Evolutionary conservation across 2,888 invertebrate genomes (phyloP).

Genomic region (Macaria notata): DNA sequence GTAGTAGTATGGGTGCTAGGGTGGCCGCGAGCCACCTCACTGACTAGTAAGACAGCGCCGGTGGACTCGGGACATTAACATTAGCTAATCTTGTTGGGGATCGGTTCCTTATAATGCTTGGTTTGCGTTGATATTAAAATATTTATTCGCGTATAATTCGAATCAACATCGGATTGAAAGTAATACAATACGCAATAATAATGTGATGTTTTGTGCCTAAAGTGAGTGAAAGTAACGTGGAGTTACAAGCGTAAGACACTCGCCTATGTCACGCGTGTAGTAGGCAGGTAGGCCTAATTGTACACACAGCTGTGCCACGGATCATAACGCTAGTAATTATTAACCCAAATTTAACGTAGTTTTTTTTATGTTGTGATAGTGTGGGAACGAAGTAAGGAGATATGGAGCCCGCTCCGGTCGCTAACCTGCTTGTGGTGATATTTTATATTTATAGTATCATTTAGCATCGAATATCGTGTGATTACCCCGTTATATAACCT

Average conservation of each 20-base stretch:
- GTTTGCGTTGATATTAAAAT: constrained; percentile 22
- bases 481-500: constrained; percentile 16
- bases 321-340: constrained; percentile 4
- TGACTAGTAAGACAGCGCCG: constrained; percentile 22
- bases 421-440: constrained; percentile 16
- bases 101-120: constrained; percentile 27
- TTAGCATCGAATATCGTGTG: constrained; percentile 24
- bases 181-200: constrained; percentile 6
- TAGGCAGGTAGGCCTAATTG: constrained; percentile 16
- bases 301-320: neutral
- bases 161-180: constrained; percentile 10
- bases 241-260: constrained; percentile 23
- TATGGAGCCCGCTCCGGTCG: constrained; percentile 6
- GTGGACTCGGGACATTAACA: constrained; percentile 14
- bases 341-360: constrained; percentile 10
- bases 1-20: constrained; percentile 33
- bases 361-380: constrained; percentile 5
- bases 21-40: constrained; percentile 17
- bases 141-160: constrained; percentile 9
- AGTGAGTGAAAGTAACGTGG: constrained; percentile 24
- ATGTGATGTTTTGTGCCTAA: constrained; percentile 24
- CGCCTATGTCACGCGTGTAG: constrained; percentile 1
- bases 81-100: constrained; percentile 10
- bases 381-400: constrained; percentile 3
- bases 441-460: constrained; percentile 20